Base-by-base conservation (phyloP, 2,113 vertebrate species). In the Tenebrosternarchus preto region DNA sequence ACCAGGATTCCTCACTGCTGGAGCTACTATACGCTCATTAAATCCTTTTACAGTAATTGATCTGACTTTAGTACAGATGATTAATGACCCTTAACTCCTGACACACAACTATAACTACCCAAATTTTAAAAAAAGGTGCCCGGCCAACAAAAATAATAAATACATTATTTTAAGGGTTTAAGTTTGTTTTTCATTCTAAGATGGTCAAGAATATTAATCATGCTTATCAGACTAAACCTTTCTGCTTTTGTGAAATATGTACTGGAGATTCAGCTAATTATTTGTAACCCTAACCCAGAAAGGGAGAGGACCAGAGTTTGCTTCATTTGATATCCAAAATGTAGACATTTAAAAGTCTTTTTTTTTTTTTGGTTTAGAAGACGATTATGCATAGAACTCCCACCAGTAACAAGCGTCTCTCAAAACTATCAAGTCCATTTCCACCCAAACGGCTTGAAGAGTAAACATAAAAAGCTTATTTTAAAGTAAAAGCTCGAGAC, bases 51-150 rank as follows among this genome's bases (percentile, higher is more conserved):
- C 16, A 43, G 16, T 16, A 55, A 12, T 17, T 43, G 60, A 64
- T 20, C 11, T 63, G 31, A 36, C 20, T 60, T 71, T 16, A 39
- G 66, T 43, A 29, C 68, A 39, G 53, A 81, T 81, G 80, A 81
- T 81, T 70, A 70, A 76, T 76, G 29, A 71, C 24, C 27, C 22
- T 61, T 29, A 20, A 43, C 27, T 71, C 36, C 22, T 71, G 17
- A 70, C 15, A 22, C 36, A 66, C 55, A 50, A 55, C 39, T 82
- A 11, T 73, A 56, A 46, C 29, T 82, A 15, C 15, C 69, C 60
- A 78, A 59, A 67, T 22, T 43, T 29, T n/a, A n/a, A n/a, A 81
- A 69, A 43, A 76, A 17, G 56, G 12, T 50, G 43, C 43, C 43
- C 43, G 15, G 43, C 15, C 12, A 50, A 50, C 39, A 25, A 74